Evolutionary conservation across 2,113 vertebrate species (phyloP).

Genomic region (Microcebus tavaratra): DNA sequence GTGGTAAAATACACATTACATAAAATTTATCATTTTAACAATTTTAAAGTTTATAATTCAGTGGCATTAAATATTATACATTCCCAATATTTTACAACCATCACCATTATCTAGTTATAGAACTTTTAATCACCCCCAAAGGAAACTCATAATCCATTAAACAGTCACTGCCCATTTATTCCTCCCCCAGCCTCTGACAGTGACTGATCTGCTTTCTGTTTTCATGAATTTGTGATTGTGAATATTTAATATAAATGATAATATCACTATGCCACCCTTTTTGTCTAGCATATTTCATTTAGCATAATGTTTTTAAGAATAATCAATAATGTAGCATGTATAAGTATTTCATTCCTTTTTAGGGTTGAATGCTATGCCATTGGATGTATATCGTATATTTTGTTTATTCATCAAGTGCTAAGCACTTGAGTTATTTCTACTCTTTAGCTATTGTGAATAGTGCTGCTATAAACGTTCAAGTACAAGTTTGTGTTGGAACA

Average conservation of each 20-base stretch:
- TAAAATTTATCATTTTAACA: neutral
- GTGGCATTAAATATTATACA: neutral
- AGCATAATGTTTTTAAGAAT: neutral
- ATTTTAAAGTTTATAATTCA: neutral
- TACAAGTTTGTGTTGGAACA: neutral
- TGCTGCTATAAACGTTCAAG: neutral
- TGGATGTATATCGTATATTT: neutral
- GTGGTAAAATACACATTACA: neutral
- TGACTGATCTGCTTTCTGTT: neutral
- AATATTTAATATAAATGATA: neutral
- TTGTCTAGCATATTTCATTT: neutral
- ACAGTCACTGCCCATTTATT: no score
- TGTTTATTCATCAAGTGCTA: neutral
- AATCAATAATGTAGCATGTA: neutral
- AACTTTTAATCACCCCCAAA: neutral
- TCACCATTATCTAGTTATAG: neutral
- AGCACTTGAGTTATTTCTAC: neutral
- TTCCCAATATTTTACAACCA: neutral
- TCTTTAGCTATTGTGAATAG: neutral
- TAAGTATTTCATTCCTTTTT: neutral
- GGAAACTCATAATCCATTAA: neutral
- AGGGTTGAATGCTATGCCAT: neutral
- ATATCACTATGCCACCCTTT: neutral
- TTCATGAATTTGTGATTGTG: neutral
- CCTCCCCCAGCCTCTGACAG: rapidly evolving